A percentile compares a stretch with the other conserved stretches of the same genome.
These are phyloP conservation scores for Acromyrmex echinatior DNA, from an alignment of 1,140 invertebrate species.

Conservation along the genomic window DNA sequence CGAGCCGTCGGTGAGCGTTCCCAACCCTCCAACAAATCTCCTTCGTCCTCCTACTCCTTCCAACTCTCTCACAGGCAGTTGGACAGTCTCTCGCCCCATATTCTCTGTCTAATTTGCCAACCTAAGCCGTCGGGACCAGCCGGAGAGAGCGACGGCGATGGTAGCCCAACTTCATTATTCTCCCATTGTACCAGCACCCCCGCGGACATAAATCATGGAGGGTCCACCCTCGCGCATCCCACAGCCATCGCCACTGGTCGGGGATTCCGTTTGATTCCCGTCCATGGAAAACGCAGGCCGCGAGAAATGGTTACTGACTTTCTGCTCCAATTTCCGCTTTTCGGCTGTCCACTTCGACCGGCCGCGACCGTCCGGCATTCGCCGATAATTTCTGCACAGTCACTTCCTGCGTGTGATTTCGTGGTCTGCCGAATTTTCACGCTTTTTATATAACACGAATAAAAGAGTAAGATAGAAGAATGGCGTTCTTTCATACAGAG, in stretches of 20 bases:
- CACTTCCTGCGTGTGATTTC: slow-evolving; percentile 29
- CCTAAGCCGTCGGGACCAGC: slow-evolving; percentile 75
- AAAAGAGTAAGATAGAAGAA: not conserved
- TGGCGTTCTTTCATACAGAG: not conserved
- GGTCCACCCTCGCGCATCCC: slow-evolving; percentile 64
- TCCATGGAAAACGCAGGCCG: slow-evolving; percentile 41
- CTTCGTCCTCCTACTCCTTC: not conserved
- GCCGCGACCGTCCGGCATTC: slow-evolving; percentile 37
- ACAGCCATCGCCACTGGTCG: slow-evolving; percentile 33
- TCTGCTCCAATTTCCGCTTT: slow-evolving; percentile 73
- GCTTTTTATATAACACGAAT: slow-evolving; percentile 20
- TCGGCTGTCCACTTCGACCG: slow-evolving; percentile 39
- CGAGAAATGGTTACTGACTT: slow-evolving; percentile 57
- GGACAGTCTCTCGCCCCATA: slow-evolving; percentile 75
- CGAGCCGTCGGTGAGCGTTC: slow-evolving; percentile 59
- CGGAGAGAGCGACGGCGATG: slow-evolving; percentile 70
- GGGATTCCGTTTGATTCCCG: slow-evolving; percentile 72
- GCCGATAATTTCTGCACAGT: slow-evolving; percentile 48
- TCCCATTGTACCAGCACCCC: slow-evolving; percentile 80
- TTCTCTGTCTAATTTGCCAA: slow-evolving; percentile 80
- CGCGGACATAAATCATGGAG: slow-evolving; percentile 80
- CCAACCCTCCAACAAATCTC: slow-evolving; percentile 41
- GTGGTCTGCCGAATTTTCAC: slow-evolving; percentile 26
- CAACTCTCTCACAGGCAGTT: slow-evolving; percentile 58
- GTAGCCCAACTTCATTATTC: slow-evolving; percentile 80